Percentiles rank a stretch among this genome's conserved stretches.
phyloP scores from a whole-genome alignment of 2,888 invertebrate species.

The Diaprepes abbreviatus region DNA sequence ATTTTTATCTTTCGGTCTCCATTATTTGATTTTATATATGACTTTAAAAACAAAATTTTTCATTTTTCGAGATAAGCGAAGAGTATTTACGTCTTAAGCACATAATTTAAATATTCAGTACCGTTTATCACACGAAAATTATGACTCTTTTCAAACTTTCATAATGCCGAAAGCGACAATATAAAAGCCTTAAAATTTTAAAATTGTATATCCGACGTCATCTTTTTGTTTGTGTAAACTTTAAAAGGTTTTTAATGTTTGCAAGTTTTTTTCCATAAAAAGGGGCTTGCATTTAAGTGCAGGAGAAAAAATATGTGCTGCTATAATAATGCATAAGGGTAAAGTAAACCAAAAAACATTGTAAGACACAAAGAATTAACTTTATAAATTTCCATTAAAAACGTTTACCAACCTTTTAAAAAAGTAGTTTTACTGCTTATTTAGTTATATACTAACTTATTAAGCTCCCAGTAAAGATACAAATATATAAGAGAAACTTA shows the following conservation, averaged over 20 bases:
- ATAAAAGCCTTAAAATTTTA: constrained; percentile 38
- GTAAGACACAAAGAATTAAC: too few species aligned
- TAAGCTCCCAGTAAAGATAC: too few species aligned
- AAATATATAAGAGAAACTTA: too few species aligned
- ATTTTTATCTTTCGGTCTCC: background rate
- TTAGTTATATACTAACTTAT: too few species aligned
- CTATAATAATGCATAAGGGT: background rate
- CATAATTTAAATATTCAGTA: constrained; percentile 41
- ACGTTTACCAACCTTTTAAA: too few species aligned
- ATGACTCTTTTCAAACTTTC: constrained; percentile 39
- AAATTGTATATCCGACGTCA: constrained; percentile 25
- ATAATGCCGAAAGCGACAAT: constrained; percentile 36
- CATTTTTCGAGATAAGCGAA: constrained; percentile 17
- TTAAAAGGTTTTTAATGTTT: constrained; percentile 20
- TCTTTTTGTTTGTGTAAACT: constrained; percentile 27
- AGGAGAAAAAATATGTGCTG: background rate
- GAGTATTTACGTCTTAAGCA: constrained; percentile 18
- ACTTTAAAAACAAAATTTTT: background rate
- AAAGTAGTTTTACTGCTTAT: too few species aligned
- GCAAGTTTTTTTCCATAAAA: background rate
- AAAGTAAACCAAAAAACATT: background rate
- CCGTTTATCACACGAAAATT: constrained; percentile 38
- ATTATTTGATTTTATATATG: background rate
- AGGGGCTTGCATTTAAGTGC: background rate
- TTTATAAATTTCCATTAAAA: too few species aligned